Conservation (phyloP, 2,888 invertebrate genomes). For the Ectemnius continuus region DNA sequence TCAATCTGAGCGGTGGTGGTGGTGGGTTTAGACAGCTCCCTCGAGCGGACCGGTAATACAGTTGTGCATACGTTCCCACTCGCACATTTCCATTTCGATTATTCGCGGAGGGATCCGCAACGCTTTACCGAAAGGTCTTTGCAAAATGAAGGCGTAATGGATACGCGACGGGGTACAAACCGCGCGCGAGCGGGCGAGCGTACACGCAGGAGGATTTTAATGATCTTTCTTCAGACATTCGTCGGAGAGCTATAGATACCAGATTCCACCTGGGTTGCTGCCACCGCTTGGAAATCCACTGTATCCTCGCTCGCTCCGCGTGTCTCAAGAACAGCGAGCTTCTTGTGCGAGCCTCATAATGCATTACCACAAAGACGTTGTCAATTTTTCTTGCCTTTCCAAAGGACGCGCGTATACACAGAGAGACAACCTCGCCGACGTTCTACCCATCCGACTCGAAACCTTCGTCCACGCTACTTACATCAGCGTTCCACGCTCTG, state of each 20-base stretch:
- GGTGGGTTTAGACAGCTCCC: neutral
- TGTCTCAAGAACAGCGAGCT: slow-evolving; percentile 29
- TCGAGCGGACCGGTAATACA: neutral
- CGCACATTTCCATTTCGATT: slow-evolving; percentile 48
- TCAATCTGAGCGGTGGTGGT: neutral
- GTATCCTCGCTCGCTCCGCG: slow-evolving; percentile 32
- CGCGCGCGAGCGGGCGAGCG: slow-evolving; percentile 47
- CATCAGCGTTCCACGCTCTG: neutral
- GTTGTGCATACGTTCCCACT: slow-evolving; percentile 16
- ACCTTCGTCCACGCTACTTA: neutral
- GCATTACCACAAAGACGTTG: slow-evolving; percentile 29
- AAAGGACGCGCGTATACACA: neutral
- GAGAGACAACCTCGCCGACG: neutral
- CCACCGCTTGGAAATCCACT: slow-evolving; percentile 48
- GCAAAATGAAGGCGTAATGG: slow-evolving; percentile 59
- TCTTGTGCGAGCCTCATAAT: slow-evolving; percentile 39
- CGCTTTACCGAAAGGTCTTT: slow-evolving; percentile 48
- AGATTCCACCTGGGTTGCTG: slow-evolving; percentile 58
- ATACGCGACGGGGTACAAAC: slow-evolving; percentile 60
- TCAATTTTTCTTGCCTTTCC: neutral
- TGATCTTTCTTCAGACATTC: slow-evolving; percentile 62
- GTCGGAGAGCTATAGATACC: slow-evolving; percentile 57
- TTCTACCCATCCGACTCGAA: neutral
- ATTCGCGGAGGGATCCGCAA: slow-evolving; percentile 34
- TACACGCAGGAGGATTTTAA: slow-evolving; percentile 56